Percentiles rank a stretch among this genome's conserved stretches.
Evolutionary conservation across 2,888 invertebrate genomes (phyloP).

Genomic region (Frankliniella intonsa): DNA sequence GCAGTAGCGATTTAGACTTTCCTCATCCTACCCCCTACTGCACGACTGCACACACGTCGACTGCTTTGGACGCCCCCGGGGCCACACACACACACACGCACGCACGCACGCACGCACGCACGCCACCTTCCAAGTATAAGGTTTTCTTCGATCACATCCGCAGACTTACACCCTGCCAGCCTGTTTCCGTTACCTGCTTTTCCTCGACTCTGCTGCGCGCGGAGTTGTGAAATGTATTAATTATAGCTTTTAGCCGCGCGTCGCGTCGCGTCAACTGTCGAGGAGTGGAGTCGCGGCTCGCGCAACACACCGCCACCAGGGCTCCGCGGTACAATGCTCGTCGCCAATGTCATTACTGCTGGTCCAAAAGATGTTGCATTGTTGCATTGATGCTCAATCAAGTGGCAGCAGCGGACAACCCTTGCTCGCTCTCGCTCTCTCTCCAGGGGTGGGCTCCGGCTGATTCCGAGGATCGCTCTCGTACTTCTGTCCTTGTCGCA

Average conservation of each 20-base stretch:
- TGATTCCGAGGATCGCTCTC: too few relatives aligned
- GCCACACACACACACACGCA: not conserved
- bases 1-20: too few relatives aligned
- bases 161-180: too few relatives aligned
- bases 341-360: conserved; percentile 15
- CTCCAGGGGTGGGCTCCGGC: too few relatives aligned
- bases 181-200: too few relatives aligned
- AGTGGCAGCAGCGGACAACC: conserved; percentile 13
- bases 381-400: conserved; percentile 23
- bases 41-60: too few relatives aligned
- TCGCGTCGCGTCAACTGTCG: not conserved
- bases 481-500: too few relatives aligned
- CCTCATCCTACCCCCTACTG: too few relatives aligned
- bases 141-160: too few relatives aligned
- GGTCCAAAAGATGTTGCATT: not conserved
- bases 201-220: not conserved
- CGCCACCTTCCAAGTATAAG: not conserved
- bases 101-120: not conserved
- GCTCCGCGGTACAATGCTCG: not conserved
- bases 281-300: not conserved
- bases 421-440: not conserved
- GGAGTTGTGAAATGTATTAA: not conserved
- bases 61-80: not conserved
- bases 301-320: not conserved
- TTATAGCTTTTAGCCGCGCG: not conserved